A percentile compares a stretch with the other conserved stretches of the same genome.
These are phyloP conservation scores for Cactoblastis cactorum DNA, from an alignment of 2,888 invertebrate species.

Conservation along the genomic window DNA sequence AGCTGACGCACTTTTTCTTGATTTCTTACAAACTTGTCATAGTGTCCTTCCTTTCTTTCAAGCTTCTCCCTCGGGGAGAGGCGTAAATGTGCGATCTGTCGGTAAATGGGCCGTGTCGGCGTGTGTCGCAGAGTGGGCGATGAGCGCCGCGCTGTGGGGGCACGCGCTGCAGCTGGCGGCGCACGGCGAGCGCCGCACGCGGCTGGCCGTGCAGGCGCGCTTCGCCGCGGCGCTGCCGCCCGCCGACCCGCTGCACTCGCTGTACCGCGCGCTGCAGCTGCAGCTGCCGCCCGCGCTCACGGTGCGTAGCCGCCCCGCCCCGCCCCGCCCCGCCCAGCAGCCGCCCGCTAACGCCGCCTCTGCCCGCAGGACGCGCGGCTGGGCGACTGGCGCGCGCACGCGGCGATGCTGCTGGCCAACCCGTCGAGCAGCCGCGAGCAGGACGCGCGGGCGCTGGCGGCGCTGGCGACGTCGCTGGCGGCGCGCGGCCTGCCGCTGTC, in stretches of 20 bases:
- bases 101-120: background rate
- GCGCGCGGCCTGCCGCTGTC: conserved; percentile 91
- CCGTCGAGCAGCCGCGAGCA: conserved; percentile 86
- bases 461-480: conserved; percentile 77
- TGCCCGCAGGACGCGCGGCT: conserved; percentile 83
- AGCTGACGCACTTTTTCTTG: too few species aligned
- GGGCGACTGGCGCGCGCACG: conserved; percentile 98
- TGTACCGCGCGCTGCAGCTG: conserved; percentile 94
- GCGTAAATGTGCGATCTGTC: too few species aligned
- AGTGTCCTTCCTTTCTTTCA: too few species aligned
- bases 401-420: conserved; percentile 96
- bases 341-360: conserved; percentile 84
- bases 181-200: conserved; percentile 87
- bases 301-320: conserved; percentile 26
- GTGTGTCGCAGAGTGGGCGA: conserved; percentile 88
- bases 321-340: too few species aligned
- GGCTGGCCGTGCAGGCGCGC: conserved; percentile 91
- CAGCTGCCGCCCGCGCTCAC: conserved; percentile 80
- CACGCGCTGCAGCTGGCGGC: conserved; percentile 95
- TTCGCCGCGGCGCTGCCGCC: conserved; percentile 91
- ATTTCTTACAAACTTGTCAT: too few species aligned
- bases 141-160: conserved; percentile 93
- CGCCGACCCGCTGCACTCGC: conserved; percentile 93
- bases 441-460: conserved; percentile 86
- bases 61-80: too few species aligned